Percentiles rank a stretch among this genome's conserved stretches.
These are phyloP conservation scores for Protonibea diacanthus DNA, from an alignment of 2,797 vertebrate species.

Conservation along the genomic window DNA sequence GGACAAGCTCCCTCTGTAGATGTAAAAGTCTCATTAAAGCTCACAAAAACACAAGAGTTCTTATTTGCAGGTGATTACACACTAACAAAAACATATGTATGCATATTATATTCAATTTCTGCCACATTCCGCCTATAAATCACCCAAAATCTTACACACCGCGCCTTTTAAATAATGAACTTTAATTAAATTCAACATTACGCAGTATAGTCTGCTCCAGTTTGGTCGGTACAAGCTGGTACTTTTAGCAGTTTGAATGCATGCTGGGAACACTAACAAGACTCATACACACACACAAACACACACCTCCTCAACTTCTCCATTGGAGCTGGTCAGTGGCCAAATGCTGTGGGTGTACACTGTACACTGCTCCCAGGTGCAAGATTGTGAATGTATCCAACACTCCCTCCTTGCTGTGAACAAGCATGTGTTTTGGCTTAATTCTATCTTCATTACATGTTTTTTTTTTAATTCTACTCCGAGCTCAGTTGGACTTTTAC, in stretches of 20 bases:
- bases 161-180: slow-evolving; percentile 39
- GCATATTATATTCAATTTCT: too few species aligned
- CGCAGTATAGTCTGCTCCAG: not conserved
- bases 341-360: slow-evolving; percentile 41
- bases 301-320: slow-evolving; percentile 14
- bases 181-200: slow-evolving; percentile 48
- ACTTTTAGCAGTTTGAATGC: slow-evolving; percentile 15
- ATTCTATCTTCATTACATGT: slow-evolving; percentile 6
- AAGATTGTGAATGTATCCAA: slow-evolving; percentile 25
- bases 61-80: too few species aligned
- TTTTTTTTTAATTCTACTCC: not conserved
- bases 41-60: too few species aligned
- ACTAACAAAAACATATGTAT: too few species aligned
- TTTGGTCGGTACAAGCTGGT: slow-evolving; percentile 13
- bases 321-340: slow-evolving; percentile 22
- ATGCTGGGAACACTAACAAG: slow-evolving; percentile 21
- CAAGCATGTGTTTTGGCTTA: slow-evolving; percentile 47
- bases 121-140: too few species aligned
- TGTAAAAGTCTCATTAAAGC: too few species aligned
- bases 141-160: too few species aligned
- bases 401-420: slow-evolving; percentile 35
- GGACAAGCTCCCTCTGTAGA: too few species aligned
- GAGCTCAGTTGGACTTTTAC: slow-evolving; percentile 24
- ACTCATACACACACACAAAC: not conserved
- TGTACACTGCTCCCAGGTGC: slow-evolving; percentile 30